Percentiles rank a stretch among this genome's conserved stretches.
phyloP scores from a whole-genome alignment of 2,888 invertebrate genomes.

The Glaucopsyche alexis region DNA sequence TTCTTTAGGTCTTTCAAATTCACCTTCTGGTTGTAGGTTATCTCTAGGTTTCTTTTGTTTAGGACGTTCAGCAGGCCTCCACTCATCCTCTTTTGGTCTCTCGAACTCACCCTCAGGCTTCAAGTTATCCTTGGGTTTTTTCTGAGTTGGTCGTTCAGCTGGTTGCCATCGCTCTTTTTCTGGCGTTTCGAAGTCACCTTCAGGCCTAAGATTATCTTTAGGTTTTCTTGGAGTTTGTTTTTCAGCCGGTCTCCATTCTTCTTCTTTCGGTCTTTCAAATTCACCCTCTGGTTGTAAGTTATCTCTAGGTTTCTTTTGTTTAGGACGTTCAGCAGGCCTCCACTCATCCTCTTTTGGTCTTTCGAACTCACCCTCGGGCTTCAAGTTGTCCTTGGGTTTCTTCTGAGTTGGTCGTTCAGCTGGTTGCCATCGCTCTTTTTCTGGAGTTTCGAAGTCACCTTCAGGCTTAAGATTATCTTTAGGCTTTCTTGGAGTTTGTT shows the following conservation, averaged over 20 bases:
- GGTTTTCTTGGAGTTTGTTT: conserved; percentile 55
- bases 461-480: conserved; percentile 69
- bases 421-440: conserved; percentile 62
- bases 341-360: conserved; percentile 59
- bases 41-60: conserved; percentile 58
- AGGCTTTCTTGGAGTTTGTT: conserved; percentile 53
- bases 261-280: neutral
- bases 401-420: conserved; percentile 52
- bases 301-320: neutral
- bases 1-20: conserved; percentile 65
- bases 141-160: conserved; percentile 60
- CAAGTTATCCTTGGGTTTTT: conserved; percentile 73
- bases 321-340: conserved; percentile 59
- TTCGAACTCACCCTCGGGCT: conserved; percentile 50
- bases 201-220: conserved; percentile 74
- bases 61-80: conserved; percentile 49
- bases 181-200: conserved; percentile 66
- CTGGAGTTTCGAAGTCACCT: conserved; percentile 50
- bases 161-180: neutral
- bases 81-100: conserved; percentile 44
- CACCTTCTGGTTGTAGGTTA: conserved; percentile 80
- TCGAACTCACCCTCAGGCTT: conserved; percentile 77
- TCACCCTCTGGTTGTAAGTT: neutral
- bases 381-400: neutral
- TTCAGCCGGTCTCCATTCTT: neutral